Conservation (phyloP, 2,797 vertebrate species). For the Gymnoscopelus braueri region DNA sequence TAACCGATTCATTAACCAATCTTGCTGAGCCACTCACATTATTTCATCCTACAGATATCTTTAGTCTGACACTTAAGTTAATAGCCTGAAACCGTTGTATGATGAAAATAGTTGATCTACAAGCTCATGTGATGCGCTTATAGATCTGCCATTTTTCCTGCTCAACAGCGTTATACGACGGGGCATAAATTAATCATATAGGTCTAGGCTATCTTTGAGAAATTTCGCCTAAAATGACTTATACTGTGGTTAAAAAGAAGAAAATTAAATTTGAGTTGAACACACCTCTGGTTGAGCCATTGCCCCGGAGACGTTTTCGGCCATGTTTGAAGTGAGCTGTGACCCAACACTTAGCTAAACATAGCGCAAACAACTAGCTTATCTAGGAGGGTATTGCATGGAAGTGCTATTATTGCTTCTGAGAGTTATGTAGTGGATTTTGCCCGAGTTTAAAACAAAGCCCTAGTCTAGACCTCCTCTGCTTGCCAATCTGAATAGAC, state of each 20-base stretch:
- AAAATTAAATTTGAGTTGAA: slow-evolving; percentile 37
- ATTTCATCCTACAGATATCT: no score
- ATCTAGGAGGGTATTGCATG: slow-evolving; percentile 51
- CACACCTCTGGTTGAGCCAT: slow-evolving; percentile 72
- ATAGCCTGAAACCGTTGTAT: background rate
- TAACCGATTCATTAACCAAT: no score
- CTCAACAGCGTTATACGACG: background rate
- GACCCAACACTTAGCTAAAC: slow-evolving; percentile 55
- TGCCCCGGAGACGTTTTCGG: slow-evolving; percentile 60
- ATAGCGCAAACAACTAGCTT: slow-evolving; percentile 69
- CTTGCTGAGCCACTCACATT: no score
- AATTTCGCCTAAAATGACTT: no score
- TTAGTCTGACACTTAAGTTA: no score
- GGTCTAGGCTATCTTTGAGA: no score
- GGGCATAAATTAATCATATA: no score
- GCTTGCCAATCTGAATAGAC: slow-evolving; percentile 42
- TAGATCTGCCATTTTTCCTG: background rate
- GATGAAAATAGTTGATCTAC: no score
- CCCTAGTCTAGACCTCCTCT: slow-evolving; percentile 52
- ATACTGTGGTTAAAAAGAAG: no score
- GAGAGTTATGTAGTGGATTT: slow-evolving; percentile 66
- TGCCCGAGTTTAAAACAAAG: slow-evolving; percentile 48
- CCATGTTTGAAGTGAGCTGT: slow-evolving; percentile 35
- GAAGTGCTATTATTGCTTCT: slow-evolving; percentile 76
- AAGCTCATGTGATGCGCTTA: no score